Evolutionary conservation across 2,797 vertebrate species (phyloP).

Genomic region (Hoplostethus mediterraneus): DNA sequence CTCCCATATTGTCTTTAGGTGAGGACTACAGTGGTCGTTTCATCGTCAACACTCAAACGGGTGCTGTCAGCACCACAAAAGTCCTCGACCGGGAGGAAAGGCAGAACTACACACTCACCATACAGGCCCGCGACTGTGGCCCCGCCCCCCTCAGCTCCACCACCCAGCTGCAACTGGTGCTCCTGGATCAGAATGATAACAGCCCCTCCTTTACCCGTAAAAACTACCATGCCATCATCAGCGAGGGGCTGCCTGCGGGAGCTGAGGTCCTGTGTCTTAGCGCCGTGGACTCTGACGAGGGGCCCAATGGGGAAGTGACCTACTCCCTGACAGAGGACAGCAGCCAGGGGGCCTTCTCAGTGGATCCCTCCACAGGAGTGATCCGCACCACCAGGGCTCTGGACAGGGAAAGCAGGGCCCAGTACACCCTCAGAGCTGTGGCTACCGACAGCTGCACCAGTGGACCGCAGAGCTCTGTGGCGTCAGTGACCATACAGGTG

Average conservation of each 20-base stretch:
- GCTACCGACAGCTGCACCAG: slow-evolving; percentile 86
- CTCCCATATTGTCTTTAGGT: slow-evolving; percentile 71
- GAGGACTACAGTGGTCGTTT: slow-evolving; percentile 87
- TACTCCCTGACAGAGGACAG: slow-evolving; percentile 87
- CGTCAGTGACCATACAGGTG: slow-evolving; percentile 84
- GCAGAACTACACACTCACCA: slow-evolving; percentile 86
- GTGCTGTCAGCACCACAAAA: slow-evolving; percentile 84
- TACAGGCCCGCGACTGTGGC: slow-evolving; percentile 89
- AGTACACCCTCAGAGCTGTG: slow-evolving; percentile 84
- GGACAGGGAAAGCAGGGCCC: slow-evolving; percentile 87
- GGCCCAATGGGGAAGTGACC: slow-evolving; percentile 85
- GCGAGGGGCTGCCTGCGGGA: slow-evolving; percentile 86
- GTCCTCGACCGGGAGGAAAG: slow-evolving; percentile 89
- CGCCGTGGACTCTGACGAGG: slow-evolving; percentile 89
- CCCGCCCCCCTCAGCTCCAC: slow-evolving; percentile 80
- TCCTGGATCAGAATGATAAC: slow-evolving; percentile 95
- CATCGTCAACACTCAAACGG: slow-evolving; percentile 86
- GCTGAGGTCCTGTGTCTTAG: slow-evolving; percentile 83
- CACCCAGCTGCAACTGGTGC: slow-evolving; percentile 80
- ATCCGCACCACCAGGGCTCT: slow-evolving; percentile 82
- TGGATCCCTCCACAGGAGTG: slow-evolving; percentile 82
- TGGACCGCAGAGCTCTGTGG: slow-evolving; percentile 85
- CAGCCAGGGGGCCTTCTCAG: slow-evolving; percentile 84
- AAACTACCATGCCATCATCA: slow-evolving; percentile 85
- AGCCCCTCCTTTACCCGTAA: slow-evolving; percentile 83